phyloP scores from a whole-genome alignment of 2,888 invertebrate genomes.

The Girardia tigrina region DNA sequence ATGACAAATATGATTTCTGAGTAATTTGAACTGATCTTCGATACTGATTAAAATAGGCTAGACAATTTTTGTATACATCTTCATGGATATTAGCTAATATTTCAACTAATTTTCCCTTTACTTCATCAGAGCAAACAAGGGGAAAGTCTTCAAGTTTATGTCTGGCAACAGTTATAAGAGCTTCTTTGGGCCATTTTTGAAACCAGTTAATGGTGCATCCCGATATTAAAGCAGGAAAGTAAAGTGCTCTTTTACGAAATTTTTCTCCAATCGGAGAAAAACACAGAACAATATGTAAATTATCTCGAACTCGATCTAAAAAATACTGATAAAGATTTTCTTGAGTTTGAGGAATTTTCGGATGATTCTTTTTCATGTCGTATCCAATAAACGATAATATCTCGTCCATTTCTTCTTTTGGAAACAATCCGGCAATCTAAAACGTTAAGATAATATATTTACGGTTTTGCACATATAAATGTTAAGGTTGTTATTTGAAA shows the following conservation, averaged over 20 bases:
- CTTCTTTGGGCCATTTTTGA: constrained; percentile 66
- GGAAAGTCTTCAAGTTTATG: constrained; percentile 59
- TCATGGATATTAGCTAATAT: constrained; percentile 33
- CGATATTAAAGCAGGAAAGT: constrained; percentile 49
- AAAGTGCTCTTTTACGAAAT: constrained; percentile 53
- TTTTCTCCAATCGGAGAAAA: constrained; percentile 64
- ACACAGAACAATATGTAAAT: constrained; percentile 76
- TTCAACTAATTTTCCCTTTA: constrained; percentile 5
- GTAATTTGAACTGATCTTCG: constrained; percentile 72
- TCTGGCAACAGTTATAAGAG: constrained; percentile 63
- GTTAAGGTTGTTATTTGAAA: no score
- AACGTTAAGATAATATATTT: no score
- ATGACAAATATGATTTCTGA: constrained; percentile 74
- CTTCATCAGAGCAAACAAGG: constrained; percentile 27
- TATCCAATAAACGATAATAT: constrained; percentile 80
- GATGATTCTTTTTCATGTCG: constrained; percentile 82
- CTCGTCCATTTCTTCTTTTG: constrained; percentile 82
- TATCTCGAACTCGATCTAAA: constrained; percentile 69
- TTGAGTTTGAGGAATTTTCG: constrained; percentile 67
- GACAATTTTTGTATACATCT: constrained; percentile 56
- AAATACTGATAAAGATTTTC: constrained; percentile 81
- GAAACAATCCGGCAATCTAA: constrained; percentile 56
- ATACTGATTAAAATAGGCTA: constrained; percentile 74
- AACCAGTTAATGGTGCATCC: constrained; percentile 51
- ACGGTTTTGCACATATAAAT: no score